Conservation (phyloP, 2,797 vertebrate genomes). For the Crypturellus tataupa region DNA sequence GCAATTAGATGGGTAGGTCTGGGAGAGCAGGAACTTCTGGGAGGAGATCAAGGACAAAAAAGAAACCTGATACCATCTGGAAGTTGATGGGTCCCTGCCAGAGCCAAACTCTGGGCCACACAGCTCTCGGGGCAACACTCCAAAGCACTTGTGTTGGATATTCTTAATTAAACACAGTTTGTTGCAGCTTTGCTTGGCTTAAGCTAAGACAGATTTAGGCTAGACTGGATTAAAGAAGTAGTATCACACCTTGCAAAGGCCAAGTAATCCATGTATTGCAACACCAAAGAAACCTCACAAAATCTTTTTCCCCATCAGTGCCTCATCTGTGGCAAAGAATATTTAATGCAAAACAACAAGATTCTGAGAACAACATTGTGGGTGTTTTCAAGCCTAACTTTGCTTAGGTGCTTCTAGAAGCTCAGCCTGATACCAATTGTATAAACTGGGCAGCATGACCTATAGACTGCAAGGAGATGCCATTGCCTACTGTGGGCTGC, state of each 20-base stretch:
- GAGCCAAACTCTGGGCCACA: neutral
- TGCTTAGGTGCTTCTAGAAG: neutral
- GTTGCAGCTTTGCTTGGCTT: neutral
- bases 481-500: neutral
- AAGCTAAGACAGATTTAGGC: neutral
- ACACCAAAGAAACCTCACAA: neutral
- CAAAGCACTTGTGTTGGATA: neutral
- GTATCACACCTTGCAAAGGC: neutral
- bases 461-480: neutral
- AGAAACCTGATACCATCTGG: neutral
- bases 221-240: neutral
- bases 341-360: neutral
- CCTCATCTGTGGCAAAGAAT: neutral
- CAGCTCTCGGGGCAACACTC: neutral
- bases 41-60: neutral
- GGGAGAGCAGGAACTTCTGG: neutral
- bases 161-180: constrained; percentile 9
- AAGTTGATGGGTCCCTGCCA: neutral
- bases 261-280: neutral
- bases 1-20: neutral
- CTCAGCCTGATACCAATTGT: neutral
- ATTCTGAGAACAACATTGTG: neutral
- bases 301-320: neutral
- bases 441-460: neutral
- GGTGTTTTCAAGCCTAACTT: neutral